These are phyloP conservation scores for Rattus rattus DNA, from an alignment of 2,113 vertebrate species.

Conservation along the genomic window DNA sequence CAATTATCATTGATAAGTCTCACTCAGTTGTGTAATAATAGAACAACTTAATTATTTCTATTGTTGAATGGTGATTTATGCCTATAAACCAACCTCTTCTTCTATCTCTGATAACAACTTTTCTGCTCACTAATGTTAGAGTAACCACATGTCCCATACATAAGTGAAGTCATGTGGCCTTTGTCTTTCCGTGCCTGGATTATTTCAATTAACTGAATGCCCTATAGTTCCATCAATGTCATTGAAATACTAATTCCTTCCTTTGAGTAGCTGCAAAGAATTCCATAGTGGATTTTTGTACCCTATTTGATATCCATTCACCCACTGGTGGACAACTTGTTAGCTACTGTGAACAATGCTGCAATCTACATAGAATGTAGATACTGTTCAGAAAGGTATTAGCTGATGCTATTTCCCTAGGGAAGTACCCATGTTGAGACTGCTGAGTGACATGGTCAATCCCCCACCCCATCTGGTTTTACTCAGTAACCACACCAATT, in stretches of 20 bases:
- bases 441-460: neutral
- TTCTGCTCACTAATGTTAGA: neutral
- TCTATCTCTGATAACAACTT: neutral
- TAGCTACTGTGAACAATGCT: neutral
- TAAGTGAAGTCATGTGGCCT: neutral
- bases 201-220: neutral
- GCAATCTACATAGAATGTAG: rapidly evolving
- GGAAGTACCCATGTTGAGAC: neutral
- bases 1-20: no score
- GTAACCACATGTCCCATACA: neutral
- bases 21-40: neutral
- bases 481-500: neutral
- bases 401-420: neutral
- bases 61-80: neutral
- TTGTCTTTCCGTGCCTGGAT: neutral
- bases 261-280: neutral
- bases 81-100: neutral
- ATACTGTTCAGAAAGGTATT: neutral
- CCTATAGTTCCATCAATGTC: rapidly evolving
- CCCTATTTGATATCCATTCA: neutral
- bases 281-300: neutral
- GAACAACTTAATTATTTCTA: neutral
- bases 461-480: neutral
- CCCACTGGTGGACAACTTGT: neutral
- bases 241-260: neutral